These are phyloP conservation scores for Myotis myotis DNA, from an alignment of 2,797 vertebrate species.

Conservation along the genomic window DNA sequence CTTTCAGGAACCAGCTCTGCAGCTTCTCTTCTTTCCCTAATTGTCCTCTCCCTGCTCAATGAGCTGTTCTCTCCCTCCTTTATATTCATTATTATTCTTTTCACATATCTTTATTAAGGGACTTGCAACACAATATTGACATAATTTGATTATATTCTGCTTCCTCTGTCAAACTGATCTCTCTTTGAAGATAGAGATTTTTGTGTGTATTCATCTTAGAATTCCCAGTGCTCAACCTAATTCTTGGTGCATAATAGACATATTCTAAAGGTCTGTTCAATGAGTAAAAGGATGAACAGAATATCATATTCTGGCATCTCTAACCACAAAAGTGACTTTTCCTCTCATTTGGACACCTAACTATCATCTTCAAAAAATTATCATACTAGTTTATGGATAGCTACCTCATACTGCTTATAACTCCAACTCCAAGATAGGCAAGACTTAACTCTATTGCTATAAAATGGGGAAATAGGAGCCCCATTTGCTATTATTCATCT, in stretches of 20 bases:
- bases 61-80: not conserved
- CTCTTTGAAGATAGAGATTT: not conserved
- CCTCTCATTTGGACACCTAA: not conserved
- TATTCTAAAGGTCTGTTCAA: not conserved
- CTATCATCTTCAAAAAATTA: not conserved
- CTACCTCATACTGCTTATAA: not conserved
- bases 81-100: not conserved
- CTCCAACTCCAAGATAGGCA: not conserved
- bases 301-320: not conserved
- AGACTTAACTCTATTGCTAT: not conserved
- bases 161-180: not conserved
- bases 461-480: not conserved
- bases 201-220: not conserved
- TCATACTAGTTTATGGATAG: not conserved
- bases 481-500: not conserved
- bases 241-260: not conserved
- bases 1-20: not conserved
- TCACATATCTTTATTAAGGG: conserved; percentile 24
- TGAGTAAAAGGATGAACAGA: not conserved
- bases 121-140: not conserved
- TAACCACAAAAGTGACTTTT: not conserved
- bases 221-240: not conserved
- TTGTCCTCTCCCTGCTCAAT: not conserved
- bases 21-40: not conserved
- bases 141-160: conserved; percentile 5